phyloP scores from a whole-genome alignment of 2,888 invertebrate genomes.

The Rapana venosa region DNA sequence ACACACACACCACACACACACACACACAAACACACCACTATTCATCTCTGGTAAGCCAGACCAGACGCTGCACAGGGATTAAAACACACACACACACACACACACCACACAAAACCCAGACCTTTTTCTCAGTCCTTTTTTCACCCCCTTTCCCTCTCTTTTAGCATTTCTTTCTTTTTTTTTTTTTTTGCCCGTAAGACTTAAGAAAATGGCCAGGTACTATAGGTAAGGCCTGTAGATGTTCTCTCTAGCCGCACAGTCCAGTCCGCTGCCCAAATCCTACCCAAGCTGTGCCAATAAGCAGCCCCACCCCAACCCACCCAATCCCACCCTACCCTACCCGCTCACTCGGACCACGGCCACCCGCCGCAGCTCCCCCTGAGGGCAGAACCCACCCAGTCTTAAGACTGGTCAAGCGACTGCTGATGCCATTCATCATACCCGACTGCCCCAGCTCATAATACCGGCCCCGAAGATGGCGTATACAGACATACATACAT shows the following conservation, averaged over 20 bases:
- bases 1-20: too few relatives aligned
- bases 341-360: too few relatives aligned
- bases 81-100: not conserved
- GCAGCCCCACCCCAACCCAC: not conserved
- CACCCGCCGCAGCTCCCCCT: not conserved
- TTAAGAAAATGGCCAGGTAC: too few relatives aligned
- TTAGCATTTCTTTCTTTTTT: too few relatives aligned
- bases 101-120: not conserved
- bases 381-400: not conserved
- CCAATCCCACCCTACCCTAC: too few relatives aligned
- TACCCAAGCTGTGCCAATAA: constrained; percentile 35
- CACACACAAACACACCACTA: not conserved
- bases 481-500: not conserved
- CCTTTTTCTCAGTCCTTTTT: too few relatives aligned
- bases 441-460: constrained; percentile 23
- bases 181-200: too few relatives aligned
- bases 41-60: not conserved
- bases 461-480: constrained; percentile 31
- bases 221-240: too few relatives aligned
- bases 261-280: constrained; percentile 29
- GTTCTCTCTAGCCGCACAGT: not conserved
- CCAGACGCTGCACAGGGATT: not conserved
- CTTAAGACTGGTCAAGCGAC: constrained; percentile 30
- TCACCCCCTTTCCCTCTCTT: too few relatives aligned
- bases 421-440: constrained; percentile 34